Conservation (phyloP, 2,888 invertebrate species). For the Urechis unicinctus region DNA sequence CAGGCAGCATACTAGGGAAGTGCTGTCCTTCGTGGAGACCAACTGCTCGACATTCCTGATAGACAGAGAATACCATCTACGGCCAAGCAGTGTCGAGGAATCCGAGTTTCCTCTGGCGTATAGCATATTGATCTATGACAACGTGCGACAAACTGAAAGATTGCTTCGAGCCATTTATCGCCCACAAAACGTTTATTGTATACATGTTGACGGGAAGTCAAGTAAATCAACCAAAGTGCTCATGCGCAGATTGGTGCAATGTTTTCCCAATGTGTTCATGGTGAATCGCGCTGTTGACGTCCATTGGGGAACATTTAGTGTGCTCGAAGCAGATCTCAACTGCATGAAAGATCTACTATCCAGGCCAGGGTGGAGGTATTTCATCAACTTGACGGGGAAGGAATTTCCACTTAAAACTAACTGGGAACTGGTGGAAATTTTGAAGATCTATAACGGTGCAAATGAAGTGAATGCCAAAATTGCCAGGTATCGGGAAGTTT, state of each 20-base stretch:
- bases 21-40: too few species aligned
- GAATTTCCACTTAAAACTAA: too few species aligned
- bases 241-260: constrained; percentile 26
- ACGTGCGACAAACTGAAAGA: constrained; percentile 34
- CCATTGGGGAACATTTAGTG: constrained; percentile 38
- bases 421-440: too few species aligned
- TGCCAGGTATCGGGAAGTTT: too few species aligned
- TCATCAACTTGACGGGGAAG: too few species aligned
- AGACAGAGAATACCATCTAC: constrained; percentile 9
- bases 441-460: too few species aligned
- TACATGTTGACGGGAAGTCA: constrained; percentile 42
- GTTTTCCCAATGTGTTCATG: constrained; percentile 45
- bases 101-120: constrained; percentile 37
- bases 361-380: too few species aligned
- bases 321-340: constrained; percentile 40
- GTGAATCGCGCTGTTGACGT: constrained; percentile 37
- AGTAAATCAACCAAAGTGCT: constrained; percentile 19
- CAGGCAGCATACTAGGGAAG: too few species aligned
- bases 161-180: constrained; percentile 38
- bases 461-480: too few species aligned
- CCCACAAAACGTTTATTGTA: constrained; percentile 44
- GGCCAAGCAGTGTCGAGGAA: constrained; percentile 22
- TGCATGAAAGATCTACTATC: constrained; percentile 43
- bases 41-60: constrained; percentile 13
- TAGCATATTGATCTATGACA: constrained; percentile 35